Conservation (phyloP, 1,140 invertebrate species). For the Amyelois transitella region DNA sequence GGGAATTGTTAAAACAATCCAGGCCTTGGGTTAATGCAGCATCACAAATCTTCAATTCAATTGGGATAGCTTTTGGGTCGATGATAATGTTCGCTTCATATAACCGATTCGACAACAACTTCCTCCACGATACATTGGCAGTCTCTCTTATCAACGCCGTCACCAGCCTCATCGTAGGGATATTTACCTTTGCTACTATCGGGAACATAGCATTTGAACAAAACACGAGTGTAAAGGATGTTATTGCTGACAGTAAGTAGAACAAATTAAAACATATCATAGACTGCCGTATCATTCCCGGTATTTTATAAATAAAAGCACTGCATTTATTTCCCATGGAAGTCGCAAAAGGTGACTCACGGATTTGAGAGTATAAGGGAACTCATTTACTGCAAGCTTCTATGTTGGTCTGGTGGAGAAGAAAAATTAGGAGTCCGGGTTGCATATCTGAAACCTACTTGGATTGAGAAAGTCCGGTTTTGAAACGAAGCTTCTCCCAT, state of each 20-base stretch:
- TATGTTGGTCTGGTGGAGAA: too few relatives aligned
- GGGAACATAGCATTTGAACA: constrained; percentile 90
- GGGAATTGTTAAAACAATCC: constrained; percentile 87
- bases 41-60: constrained; percentile 94
- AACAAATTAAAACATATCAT: not conserved
- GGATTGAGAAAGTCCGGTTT: too few relatives aligned
- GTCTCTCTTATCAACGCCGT: constrained; percentile 88
- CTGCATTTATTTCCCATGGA: not conserved
- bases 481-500: too few relatives aligned
- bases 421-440: too few relatives aligned
- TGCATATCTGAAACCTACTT: too few relatives aligned
- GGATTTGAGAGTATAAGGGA: too few relatives aligned
- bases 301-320: too few relatives aligned
- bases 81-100: constrained; percentile 97
- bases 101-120: constrained; percentile 93
- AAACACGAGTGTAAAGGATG: constrained; percentile 83
- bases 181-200: constrained; percentile 91
- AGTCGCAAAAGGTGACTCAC: too few relatives aligned
- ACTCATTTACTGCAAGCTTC: too few relatives aligned
- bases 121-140: constrained; percentile 88
- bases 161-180: constrained; percentile 88
- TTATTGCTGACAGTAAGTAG: constrained; percentile 87
- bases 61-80: constrained; percentile 93
- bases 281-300: too few relatives aligned
- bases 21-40: constrained; percentile 95